Evolutionary conservation across 2,888 invertebrate genomes (phyloP), one percentile per base, ranked within the genome.

Genomic region (Limulus polyphemus): DNA sequence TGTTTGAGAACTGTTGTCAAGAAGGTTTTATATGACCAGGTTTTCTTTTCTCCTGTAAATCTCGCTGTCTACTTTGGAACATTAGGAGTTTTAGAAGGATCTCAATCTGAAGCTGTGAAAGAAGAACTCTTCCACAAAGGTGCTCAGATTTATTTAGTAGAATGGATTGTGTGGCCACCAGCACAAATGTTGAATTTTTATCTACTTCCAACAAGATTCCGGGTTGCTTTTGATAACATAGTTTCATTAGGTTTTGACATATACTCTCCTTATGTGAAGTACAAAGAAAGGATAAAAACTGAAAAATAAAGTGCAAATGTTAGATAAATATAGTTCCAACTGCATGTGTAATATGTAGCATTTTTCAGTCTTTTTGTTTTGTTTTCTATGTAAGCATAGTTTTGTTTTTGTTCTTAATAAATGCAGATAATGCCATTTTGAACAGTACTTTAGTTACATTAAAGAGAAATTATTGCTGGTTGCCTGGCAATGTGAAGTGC

Each of bases 171-270:
- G 47, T 94, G 94, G 93, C 93, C 94, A 0, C 88, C 89, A 10
- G 92, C 91, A 1, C 94, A 95, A 75, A 79, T 90, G 54, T 79
- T 95, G n/a, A 95, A 94, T 76, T 95, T 95, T 77, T 90, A 87
- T 75, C 83, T 87, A 73, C 75, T 95, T 68, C 89, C 93, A 11
- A 83, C 86, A 11, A 83, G 80, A 70, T 93, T 83, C 75, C 81
- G 94, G 73, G 88, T 95, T 48, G 78, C 91, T 11, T 95, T 90
- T 77, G 91, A 91, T 74, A 92, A 88, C 74, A 81, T 82, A 1
- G 84, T 92, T 72, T 90, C 90, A 49, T 80, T 92, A 71, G 87
- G 88, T 0, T 92, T 89, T 77, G 91, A 92, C 76, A 79, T 90
- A 52, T 90, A 87, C 71, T 87, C 88, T 13, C 90, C 90, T 12